Conservation (phyloP, 2,888 invertebrate genomes). For the Ectropis crepuscularia region DNA sequence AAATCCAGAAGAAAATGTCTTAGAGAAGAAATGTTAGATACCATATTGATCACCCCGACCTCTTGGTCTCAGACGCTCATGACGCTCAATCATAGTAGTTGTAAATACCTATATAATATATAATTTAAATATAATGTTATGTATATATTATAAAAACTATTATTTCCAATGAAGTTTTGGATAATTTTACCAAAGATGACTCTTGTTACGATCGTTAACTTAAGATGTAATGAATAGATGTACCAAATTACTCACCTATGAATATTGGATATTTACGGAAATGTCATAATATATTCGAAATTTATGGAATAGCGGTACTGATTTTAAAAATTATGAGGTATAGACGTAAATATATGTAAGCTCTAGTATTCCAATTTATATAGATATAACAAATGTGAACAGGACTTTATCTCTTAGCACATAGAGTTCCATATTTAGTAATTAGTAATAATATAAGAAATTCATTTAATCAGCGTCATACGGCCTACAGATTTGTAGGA, state of each 20-base stretch:
- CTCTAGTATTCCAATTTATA: constrained; percentile 29
- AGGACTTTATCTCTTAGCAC: constrained; percentile 48
- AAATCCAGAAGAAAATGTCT: no score
- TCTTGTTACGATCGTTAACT: constrained; percentile 44
- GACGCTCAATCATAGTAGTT: constrained; percentile 15
- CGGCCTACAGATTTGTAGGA: constrained; percentile 57
- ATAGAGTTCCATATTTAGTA: constrained; percentile 48
- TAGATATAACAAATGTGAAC: constrained; percentile 34
- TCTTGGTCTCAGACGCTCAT: no score
- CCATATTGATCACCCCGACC: no score
- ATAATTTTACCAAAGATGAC: constrained; percentile 60
- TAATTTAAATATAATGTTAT: constrained; percentile 35
- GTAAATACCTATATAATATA: constrained; percentile 6
- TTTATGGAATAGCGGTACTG: constrained; percentile 21
- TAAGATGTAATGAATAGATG: constrained; percentile 7
- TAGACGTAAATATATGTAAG: constrained; percentile 1
- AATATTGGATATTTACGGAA: neutral
- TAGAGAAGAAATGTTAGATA: no score
- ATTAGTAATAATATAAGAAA: constrained; percentile 29
- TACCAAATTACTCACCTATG: neutral
- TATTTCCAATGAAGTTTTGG: constrained; percentile 54
- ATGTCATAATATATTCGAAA: constrained; percentile 4
- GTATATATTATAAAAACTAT: constrained; percentile 42
- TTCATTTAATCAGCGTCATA: constrained; percentile 25
- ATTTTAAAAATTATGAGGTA: constrained; percentile 14